phyloP scores from a whole-genome alignment of 1,140 invertebrate species.

The Cepaea nemoralis region DNA sequence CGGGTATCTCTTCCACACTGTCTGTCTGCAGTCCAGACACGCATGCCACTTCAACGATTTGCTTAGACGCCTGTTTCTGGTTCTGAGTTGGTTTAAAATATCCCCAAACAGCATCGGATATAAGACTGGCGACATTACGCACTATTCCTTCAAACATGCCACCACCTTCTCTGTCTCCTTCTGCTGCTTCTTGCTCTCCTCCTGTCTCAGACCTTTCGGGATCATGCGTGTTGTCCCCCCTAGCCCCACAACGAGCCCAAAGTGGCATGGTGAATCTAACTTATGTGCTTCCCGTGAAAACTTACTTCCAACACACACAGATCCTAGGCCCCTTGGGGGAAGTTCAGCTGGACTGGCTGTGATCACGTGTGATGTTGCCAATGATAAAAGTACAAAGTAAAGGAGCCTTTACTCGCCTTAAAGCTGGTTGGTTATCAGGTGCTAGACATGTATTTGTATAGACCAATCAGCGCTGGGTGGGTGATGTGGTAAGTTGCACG shows the following conservation, averaged over 20 bases:
- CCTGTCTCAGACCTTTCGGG: background rate
- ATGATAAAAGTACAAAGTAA: too few relatives aligned
- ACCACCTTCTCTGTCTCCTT: background rate
- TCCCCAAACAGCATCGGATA: background rate
- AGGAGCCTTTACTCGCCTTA: too few relatives aligned
- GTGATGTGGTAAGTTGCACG: too few relatives aligned
- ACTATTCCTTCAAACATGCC: background rate
- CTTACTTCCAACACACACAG: too few relatives aligned
- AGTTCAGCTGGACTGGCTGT: too few relatives aligned
- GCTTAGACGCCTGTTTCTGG: too few relatives aligned
- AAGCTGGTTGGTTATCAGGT: too few relatives aligned
- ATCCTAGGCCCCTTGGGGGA: too few relatives aligned
- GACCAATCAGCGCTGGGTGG: too few relatives aligned
- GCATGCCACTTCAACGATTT: background rate
- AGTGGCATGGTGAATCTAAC: constrained; percentile 17
- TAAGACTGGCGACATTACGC: background rate
- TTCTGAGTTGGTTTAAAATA: constrained; percentile 14
- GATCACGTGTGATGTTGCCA: too few relatives aligned
- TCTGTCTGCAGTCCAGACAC: background rate
- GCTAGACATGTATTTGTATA: too few relatives aligned
- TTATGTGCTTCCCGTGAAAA: too few relatives aligned
- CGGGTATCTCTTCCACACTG: background rate
- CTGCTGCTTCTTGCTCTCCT: constrained; percentile 1
- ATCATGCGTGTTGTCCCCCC: background rate
- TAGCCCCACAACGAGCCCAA: background rate